Conservation (phyloP, 2,797 vertebrate species). For the Caiman crocodilus region DNA sequence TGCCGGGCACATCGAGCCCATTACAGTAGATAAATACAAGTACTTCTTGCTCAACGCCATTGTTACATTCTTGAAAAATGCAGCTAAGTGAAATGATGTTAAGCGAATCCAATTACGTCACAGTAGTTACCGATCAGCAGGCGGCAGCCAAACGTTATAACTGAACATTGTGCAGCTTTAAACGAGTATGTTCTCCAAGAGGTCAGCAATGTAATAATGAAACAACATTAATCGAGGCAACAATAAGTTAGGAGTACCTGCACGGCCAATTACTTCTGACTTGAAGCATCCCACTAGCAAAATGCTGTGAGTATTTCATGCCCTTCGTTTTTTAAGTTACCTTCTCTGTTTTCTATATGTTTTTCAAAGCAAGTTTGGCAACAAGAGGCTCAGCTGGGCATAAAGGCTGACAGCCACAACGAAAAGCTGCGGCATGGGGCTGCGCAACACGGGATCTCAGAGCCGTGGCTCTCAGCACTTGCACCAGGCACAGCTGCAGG, state of each 20-base stretch:
- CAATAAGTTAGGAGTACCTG: no score
- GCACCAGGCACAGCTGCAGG: not conserved
- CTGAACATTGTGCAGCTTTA: no score
- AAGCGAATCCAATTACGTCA: no score
- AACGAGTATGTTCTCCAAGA: no score
- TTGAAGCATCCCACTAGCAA: not conserved
- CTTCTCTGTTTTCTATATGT: not conserved
- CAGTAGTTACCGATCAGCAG: no score
- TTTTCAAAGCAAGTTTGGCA: slow-evolving; percentile 89
- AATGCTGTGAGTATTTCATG: rapidly evolving
- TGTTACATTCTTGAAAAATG: no score
- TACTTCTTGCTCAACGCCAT: no score
- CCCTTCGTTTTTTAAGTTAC: not conserved
- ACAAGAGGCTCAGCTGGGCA: slow-evolving; percentile 88
- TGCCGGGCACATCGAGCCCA: no score
- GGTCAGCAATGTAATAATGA: no score
- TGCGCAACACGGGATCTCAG: slow-evolving; percentile 90
- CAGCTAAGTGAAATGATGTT: no score
- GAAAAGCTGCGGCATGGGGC: slow-evolving; percentile 92
- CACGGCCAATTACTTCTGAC: not conserved
- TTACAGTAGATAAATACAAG: not conserved
- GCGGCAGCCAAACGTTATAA: no score
- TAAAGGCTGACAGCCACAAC: slow-evolving; percentile 83
- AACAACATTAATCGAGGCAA: no score
- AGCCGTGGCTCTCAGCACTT: slow-evolving; percentile 5